phyloP scores from a whole-genome alignment of 2,797 vertebrate genomes.

The Hydrocynus forskahlii region DNA sequence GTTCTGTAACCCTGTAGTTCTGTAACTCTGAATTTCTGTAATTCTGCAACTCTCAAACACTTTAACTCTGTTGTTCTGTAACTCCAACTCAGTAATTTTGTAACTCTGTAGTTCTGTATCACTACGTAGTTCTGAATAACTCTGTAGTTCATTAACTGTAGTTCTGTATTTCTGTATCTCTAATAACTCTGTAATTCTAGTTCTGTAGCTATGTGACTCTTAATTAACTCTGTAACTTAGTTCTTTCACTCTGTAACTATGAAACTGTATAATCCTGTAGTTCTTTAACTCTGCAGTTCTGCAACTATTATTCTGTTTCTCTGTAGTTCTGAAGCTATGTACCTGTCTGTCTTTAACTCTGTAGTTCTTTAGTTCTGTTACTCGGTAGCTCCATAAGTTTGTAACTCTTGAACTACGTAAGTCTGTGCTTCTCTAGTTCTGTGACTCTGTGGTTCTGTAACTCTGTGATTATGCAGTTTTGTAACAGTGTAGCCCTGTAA shows the following conservation, averaged over 20 bases:
- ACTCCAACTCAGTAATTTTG: background rate
- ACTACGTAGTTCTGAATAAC: too few species aligned
- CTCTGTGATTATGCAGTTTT: background rate
- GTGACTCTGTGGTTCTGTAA: background rate
- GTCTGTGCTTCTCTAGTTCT: background rate
- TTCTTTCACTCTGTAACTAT: background rate
- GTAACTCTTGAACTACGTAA: background rate
- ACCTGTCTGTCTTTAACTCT: background rate
- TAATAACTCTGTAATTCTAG: background rate
- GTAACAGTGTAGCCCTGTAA: too few species aligned
- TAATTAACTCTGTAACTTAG: background rate
- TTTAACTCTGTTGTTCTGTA: background rate
- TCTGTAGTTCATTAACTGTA: background rate
- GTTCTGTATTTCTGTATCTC: background rate
- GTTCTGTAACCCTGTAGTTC: background rate
- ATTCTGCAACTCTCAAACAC: background rate
- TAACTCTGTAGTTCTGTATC: background rate
- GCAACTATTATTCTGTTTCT: too few species aligned
- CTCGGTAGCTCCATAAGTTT: background rate
- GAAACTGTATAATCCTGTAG: background rate
- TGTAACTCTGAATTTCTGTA: background rate
- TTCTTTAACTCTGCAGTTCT: background rate
- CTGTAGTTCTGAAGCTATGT: background rate
- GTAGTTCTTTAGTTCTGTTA: background rate
- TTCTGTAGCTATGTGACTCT: background rate